Percentiles rank a stretch among this genome's conserved stretches.
These are phyloP conservation scores for Aplodontia rufa DNA, from an alignment of 2,113 vertebrate species.

Conservation along the genomic window DNA sequence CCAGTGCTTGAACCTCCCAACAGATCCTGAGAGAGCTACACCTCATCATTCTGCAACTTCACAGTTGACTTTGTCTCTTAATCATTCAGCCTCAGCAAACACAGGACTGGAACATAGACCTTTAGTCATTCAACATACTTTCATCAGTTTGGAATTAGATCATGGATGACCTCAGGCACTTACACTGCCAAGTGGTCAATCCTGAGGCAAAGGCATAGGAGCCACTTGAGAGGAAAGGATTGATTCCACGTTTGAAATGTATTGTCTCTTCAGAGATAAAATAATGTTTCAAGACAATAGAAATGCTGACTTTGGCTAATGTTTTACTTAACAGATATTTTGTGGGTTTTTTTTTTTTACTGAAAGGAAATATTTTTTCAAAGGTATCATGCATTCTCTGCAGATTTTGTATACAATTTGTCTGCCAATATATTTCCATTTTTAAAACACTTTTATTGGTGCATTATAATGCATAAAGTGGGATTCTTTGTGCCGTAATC, in stretches of 20 bases:
- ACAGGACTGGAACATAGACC: not conserved
- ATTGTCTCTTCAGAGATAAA: conserved; percentile 39
- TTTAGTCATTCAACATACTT: not conserved
- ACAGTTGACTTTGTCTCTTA: not conserved
- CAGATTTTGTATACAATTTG: conserved; percentile 59
- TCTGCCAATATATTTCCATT: conserved; percentile 40
- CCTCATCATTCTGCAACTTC: not conserved
- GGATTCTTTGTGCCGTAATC: too few species aligned
- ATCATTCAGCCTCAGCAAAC: not conserved
- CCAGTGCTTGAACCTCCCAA: not conserved
- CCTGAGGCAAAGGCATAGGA: not conserved
- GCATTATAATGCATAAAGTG: too few species aligned
- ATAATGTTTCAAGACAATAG: not conserved
- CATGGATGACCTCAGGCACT: not conserved
- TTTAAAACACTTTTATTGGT: too few species aligned
- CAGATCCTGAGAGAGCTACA: not conserved
- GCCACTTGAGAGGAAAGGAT: not conserved
- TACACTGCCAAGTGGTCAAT: not conserved
- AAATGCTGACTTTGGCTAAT: not conserved
- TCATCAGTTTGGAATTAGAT: not conserved
- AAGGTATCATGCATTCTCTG: conserved; percentile 29
- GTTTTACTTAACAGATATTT: not conserved
- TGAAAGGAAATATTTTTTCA: conserved; percentile 27
- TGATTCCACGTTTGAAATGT: not conserved
- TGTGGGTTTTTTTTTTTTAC: not conserved